Base-by-base conservation (phyloP, 92 coral and sea anemone genomes). In the Epizoanthus illoricatus region DNA sequence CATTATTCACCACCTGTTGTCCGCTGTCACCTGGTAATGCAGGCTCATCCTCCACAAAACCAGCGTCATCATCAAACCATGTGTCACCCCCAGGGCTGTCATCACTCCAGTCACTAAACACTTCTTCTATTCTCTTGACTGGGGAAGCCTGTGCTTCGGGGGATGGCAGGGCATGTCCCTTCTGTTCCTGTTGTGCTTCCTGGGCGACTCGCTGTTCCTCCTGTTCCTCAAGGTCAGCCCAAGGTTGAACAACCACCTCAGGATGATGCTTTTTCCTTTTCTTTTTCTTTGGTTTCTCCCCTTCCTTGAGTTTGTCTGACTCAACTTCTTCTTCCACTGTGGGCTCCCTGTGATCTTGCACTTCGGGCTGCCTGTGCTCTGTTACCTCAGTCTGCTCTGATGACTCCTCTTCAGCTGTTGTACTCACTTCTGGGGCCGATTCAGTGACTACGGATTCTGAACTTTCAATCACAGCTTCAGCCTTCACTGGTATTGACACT, bases 61-160 rank as follows among this genome's bases (percentile, higher is more conserved):
- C 90, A 52, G 86, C 78, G 63, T 86, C 89, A 80, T 81, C 85
- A 69, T 96, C 97, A 52, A 85, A 85, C 96, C 93, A 93, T 5
- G 83, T 85, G 28, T 87, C 98, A 55, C 94, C 99, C 16, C 90
- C 91, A 6, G 98, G 94, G 73, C 97, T 93, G 42, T 93, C 97
- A 69, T 92, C 99, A 65, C 99, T 97, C 99, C 98, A 97, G 65
- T 97, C 99, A 58, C 99, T 97, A 65, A 97, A 97, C 80, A 93
- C 92, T 47, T 75, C 94, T 15, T 90, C 93, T 43, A 76, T 79
- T 17, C 79, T 70, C 80, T 87, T 90, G 69, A 62, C 69, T 43
- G 86, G 70, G 39, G 86, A 43, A 65, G 86, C 49, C 41, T 81
- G 86, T 67, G 67, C 55, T 40, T 63, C 81, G 15, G 40, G 70